A percentile compares a stretch with the other conserved stretches of the same genome.
phyloP scores from a whole-genome alignment of 2,113 vertebrate species.

The Oxyura jamaicensis region DNA sequence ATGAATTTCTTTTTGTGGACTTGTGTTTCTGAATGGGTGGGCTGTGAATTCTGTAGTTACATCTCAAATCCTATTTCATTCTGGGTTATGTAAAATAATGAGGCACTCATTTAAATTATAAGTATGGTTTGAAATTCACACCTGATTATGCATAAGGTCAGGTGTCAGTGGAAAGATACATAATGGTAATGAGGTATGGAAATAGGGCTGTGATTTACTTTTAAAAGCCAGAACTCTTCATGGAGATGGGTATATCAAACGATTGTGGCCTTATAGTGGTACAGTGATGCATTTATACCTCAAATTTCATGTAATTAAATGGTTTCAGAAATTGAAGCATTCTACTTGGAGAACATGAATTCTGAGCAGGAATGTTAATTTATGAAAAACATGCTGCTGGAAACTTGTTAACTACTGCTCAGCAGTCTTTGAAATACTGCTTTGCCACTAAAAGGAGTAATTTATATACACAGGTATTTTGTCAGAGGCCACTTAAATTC shows the following conservation, averaged over 20 bases:
- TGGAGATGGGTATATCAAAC: constrained; percentile 27
- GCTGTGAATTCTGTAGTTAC: background rate
- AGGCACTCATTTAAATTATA: background rate
- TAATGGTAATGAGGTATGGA: constrained; percentile 49
- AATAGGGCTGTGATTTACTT: constrained; percentile 9
- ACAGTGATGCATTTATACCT: constrained; percentile 13
- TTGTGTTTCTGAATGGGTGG: background rate
- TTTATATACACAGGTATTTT: constrained; percentile 11
- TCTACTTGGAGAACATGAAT: background rate
- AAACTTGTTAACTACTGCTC: background rate
- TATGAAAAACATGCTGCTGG: background rate
- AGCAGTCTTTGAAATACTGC: constrained; percentile 35
- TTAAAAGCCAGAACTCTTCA: constrained; percentile 25
- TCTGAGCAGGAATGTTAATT: background rate
- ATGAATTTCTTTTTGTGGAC: background rate
- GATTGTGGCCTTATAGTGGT: background rate
- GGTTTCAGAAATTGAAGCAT: background rate
- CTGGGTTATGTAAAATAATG: background rate
- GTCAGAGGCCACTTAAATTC: background rate
- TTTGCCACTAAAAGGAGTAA: constrained; percentile 52
- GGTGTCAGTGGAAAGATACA: constrained; percentile 22
- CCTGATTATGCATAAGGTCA: constrained; percentile 12
- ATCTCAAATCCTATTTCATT: background rate
- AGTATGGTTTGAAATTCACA: background rate
- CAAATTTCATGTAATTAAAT: constrained; percentile 6